phyloP scores from a whole-genome alignment of 2,797 vertebrate genomes.

The Erethizon dorsatum region DNA sequence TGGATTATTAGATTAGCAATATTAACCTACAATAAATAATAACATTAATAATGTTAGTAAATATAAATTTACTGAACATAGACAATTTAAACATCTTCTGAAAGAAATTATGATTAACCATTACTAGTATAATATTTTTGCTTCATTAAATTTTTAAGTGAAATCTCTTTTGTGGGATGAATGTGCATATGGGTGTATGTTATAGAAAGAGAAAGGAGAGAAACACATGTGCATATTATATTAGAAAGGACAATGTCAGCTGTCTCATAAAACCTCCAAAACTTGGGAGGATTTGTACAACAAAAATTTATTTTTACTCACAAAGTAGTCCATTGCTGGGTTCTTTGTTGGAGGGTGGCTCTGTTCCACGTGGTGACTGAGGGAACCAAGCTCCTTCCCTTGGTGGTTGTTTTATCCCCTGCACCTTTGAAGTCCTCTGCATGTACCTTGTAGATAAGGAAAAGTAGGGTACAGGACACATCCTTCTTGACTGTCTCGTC shows the following conservation, averaged over 20 bases:
- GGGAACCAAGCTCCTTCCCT: neutral
- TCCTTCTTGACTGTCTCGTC: neutral
- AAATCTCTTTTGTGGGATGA: neutral
- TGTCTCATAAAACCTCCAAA: neutral
- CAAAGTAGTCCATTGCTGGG: neutral
- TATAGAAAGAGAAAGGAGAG: neutral
- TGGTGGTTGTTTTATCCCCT: neutral
- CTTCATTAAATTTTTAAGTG: constrained; percentile 10
- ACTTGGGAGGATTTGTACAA: neutral
- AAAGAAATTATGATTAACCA: neutral
- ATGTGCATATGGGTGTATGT: neutral
- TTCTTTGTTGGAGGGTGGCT: neutral
- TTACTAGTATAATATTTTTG: neutral
- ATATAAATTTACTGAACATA: neutral
- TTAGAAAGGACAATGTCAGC: neutral
- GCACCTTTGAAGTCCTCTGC: neutral
- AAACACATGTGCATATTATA: neutral
- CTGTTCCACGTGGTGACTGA: neutral
- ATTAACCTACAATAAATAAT: neutral
- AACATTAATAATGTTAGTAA: neutral
- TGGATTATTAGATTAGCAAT: neutral
- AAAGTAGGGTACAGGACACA: neutral
- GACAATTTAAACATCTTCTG: neutral
- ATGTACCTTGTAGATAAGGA: neutral
- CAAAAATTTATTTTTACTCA: neutral